A percentile compares a stretch with the other conserved stretches of the same genome.
Evolutionary conservation across 2,888 invertebrate genomes (phyloP).

Genomic region (Chrysolina oricalcia): DNA sequence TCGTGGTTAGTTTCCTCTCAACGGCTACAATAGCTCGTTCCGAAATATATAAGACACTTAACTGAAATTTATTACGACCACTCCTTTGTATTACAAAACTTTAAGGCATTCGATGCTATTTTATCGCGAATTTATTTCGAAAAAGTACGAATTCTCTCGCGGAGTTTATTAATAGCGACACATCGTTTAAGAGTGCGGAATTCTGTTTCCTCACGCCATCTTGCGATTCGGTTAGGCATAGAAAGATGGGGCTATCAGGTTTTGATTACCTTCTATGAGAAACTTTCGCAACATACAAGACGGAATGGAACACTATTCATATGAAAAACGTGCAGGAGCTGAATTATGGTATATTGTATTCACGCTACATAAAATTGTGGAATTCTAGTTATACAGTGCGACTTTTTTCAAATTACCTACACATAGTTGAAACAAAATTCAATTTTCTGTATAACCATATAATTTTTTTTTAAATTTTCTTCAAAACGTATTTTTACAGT

Average conservation of each 20-base stretch:
- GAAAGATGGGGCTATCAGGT: background rate
- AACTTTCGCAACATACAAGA: background rate
- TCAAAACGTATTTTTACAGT: too few relatives aligned
- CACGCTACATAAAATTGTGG: too few relatives aligned
- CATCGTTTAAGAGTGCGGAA: constrained; percentile 2
- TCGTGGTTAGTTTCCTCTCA: constrained; percentile 58
- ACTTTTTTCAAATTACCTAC: too few relatives aligned
- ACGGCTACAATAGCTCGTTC: constrained; percentile 59
- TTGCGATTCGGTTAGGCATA: background rate
- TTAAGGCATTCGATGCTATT: constrained; percentile 59
- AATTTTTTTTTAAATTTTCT: too few relatives aligned
- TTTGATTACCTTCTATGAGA: too few relatives aligned
- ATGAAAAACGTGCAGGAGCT: too few relatives aligned
- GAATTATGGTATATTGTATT: too few relatives aligned
- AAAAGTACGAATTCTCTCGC: constrained; percentile 24
- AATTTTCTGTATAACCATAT: too few relatives aligned
- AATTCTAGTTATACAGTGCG: too few relatives aligned
- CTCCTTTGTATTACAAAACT: constrained; percentile 62
- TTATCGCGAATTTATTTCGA: constrained; percentile 48
- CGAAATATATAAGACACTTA: constrained; percentile 64
- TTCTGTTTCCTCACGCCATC: constrained; percentile 12
- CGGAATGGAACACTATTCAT: background rate
- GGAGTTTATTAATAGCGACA: constrained; percentile 24
- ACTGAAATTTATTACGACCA: constrained; percentile 59
- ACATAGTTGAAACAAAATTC: too few relatives aligned